Conservation (phyloP, 2,797 vertebrate genomes). For the Neoniphon sammara region DNA sequence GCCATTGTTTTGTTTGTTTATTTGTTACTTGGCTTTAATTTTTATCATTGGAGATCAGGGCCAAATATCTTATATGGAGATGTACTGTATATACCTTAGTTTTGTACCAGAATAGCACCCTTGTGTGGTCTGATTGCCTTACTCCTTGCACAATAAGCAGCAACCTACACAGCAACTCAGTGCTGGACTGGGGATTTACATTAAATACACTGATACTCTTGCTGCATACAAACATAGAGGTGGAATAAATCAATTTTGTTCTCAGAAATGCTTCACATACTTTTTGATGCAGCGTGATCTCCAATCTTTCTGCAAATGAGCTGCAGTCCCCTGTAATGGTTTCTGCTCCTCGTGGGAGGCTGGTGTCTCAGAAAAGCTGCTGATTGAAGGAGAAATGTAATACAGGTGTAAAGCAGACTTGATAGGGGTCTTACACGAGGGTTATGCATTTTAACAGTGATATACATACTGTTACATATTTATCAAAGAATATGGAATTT, state of each 20-base stretch:
- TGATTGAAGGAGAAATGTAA: slow-evolving; percentile 89
- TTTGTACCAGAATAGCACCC: slow-evolving; percentile 54
- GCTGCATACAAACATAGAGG: slow-evolving; percentile 82
- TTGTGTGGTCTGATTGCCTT: slow-evolving; percentile 49
- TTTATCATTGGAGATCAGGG: slow-evolving; percentile 35
- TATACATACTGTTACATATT: slow-evolving; percentile 88
- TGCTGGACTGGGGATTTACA: slow-evolving; percentile 73
- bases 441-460: slow-evolving; percentile 88
- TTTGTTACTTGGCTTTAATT: slow-evolving; percentile 39
- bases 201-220: slow-evolving; percentile 81
- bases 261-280: slow-evolving; percentile 80
- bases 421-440: slow-evolving; percentile 88
- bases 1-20: slow-evolving; percentile 50
- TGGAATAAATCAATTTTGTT: slow-evolving; percentile 85
- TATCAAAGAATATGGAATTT: slow-evolving; percentile 84
- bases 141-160: slow-evolving; percentile 69
- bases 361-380: slow-evolving; percentile 83
- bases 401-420: slow-evolving; percentile 88
- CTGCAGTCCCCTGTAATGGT: slow-evolving; percentile 83
- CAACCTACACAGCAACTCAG: slow-evolving; percentile 62
- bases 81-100: slow-evolving; percentile 50
- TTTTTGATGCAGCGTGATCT: slow-evolving; percentile 83
- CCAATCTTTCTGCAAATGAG: slow-evolving; percentile 89
- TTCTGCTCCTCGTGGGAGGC: slow-evolving; percentile 85
- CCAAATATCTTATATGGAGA: slow-evolving; percentile 47